Base-by-base conservation (phyloP, 2,888 invertebrate genomes). In the Euzetes globulus region DNA sequence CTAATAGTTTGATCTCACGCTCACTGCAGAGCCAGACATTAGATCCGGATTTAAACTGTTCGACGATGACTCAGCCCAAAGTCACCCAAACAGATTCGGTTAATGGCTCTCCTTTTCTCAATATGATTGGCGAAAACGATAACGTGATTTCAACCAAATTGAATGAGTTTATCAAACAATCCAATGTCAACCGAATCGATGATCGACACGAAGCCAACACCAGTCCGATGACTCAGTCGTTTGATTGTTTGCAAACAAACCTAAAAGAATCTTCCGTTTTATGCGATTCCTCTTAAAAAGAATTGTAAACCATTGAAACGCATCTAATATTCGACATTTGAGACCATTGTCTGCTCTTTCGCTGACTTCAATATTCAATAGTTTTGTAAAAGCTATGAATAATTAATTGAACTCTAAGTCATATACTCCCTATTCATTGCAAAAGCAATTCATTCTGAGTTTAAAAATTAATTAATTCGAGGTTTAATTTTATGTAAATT, bases 351-450 rank as follows among this genome's bases (percentile, higher is more conserved):
- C n/a, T 22, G 25, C 22, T 17, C 63, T 63, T 29, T 63, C 33
- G 41, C 41, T 41, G 41, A 63, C 17, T 63, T 63, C n/a, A 17
- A n/a, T 41, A 60, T 60, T 60, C 29, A 29, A 4, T 22, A 68
- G 68, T 68, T 68, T 68, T 68, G 17, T 33, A 68, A 68, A 68
- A 68, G 37, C 68, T 68, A 45, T n/a, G 60, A 60, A 68, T 41
- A 41, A 41, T 68, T 68, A 22, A 68, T 68, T 33, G 19, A 68
- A 68, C 17, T 68, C 68, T 60, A 60, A 60, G 60, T 60, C 60
- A 60, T 60, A 68, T 68, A 68, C 41, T 41, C 68, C 22, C 5
- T 68, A 68, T 68, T 45, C 22, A 68, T 37, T 68, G 68, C 68
- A 68, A 68, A 68, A 22, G 68, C 68, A 68, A 68, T 68, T 68